Evolutionary conservation across 23 tunicate genomes (phyloP).

Genomic region (Clavelina lepadiformis): DNA sequence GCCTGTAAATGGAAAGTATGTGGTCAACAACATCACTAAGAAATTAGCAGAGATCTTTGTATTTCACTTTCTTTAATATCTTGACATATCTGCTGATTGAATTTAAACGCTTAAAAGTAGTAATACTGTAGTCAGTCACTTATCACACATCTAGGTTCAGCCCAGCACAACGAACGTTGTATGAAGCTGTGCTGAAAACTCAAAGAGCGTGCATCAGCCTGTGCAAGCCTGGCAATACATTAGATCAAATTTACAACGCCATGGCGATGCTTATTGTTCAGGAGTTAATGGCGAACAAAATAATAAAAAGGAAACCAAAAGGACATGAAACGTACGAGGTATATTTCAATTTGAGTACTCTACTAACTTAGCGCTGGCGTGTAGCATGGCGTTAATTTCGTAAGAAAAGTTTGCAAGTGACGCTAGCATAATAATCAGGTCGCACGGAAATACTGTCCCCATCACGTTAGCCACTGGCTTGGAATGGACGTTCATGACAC

Average conservation of each 20-base stretch:
- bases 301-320: conserved; percentile 43
- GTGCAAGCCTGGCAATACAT: conserved; percentile 49
- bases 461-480: conserved; percentile 94
- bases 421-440: conserved; percentile 28
- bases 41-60: too few species aligned
- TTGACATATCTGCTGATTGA: too few species aligned
- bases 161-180: conserved; percentile 34
- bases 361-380: background rate
- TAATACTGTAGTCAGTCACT: background rate
- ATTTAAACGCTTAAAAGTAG: too few species aligned
- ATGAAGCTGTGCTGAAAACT: conserved; percentile 51
- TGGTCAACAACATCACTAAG: too few species aligned
- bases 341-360: background rate
- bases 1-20: conserved; percentile 87
- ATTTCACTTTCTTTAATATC: too few species aligned
- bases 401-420: background rate
- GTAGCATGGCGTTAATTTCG: background rate
- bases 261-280: conserved; percentile 50
- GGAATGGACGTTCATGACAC: conserved; percentile 97
- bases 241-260: conserved; percentile 54
- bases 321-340: conserved; percentile 12
- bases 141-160: conserved; percentile 59
- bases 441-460: conserved; percentile 75
- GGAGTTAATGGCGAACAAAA: conserved; percentile 30
- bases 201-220: conserved; percentile 57